Conservation (phyloP, 2,888 invertebrate genomes). For the Sussaba pulchella region DNA sequence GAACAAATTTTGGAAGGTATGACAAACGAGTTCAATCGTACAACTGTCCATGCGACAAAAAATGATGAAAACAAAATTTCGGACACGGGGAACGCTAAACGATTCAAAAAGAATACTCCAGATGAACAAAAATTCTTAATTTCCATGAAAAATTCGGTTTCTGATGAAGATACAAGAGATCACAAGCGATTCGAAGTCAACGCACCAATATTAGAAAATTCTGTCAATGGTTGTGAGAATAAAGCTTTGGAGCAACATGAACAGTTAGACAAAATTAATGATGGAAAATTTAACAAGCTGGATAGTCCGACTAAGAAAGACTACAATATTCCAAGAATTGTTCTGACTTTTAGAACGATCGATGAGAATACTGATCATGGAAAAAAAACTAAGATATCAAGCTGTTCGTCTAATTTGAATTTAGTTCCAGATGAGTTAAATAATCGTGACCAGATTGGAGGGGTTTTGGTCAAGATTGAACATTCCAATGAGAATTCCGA, state of each 20-base stretch:
- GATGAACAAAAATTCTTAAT: neutral
- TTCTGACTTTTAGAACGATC: conserved; percentile 87
- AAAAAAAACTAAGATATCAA: conserved; percentile 82
- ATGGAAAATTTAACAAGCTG: conserved; percentile 67
- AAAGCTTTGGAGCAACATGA: conserved; percentile 45
- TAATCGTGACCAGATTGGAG: conserved; percentile 81
- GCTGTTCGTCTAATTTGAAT: conserved; percentile 81
- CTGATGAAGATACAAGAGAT: conserved; percentile 32
- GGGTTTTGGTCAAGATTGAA: conserved; percentile 83
- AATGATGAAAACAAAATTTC: conserved; percentile 59
- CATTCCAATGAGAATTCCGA: conserved; percentile 80
- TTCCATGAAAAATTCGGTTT: conserved; percentile 26
- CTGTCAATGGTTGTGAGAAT: conserved; percentile 23
- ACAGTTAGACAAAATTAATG: conserved; percentile 60
- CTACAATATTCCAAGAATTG: conserved; percentile 86
- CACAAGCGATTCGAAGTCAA: conserved; percentile 22
- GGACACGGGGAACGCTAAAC: conserved; percentile 11
- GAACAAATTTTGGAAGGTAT: conserved; percentile 82
- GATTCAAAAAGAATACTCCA: neutral
- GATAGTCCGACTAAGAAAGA: conserved; percentile 75
- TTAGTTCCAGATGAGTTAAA: conserved; percentile 81
- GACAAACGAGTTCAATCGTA: conserved; percentile 83
- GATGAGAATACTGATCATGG: conserved; percentile 83
- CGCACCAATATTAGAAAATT: conserved; percentile 37
- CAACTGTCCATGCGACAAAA: conserved; percentile 68